Base-by-base conservation (phyloP, 2,113 vertebrate species). In the Heliornis fulica region DNA sequence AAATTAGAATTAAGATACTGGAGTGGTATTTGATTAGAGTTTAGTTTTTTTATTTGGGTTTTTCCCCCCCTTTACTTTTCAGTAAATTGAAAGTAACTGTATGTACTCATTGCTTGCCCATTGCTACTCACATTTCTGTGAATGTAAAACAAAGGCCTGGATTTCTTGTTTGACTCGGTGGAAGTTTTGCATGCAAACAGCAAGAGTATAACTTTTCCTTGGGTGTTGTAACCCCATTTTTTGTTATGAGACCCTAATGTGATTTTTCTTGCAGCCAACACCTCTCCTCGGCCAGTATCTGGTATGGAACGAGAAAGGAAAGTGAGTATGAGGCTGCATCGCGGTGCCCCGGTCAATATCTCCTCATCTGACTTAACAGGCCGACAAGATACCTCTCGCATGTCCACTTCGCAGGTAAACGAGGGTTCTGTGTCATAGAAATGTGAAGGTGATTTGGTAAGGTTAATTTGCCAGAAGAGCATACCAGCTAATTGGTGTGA, bases 321-420 rank as follows among this genome's bases (percentile, higher is more conserved):
- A 98, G 99, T 99, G 96, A 99, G 99, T 97, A 99, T 99, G 99
- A 97, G 99, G 87, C 98, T 99, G 96, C 99, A 99, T 97, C 99
- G 99, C 0, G 98, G 99, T 5, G 98, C 99, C 81, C 99, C 99
- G 0, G 99, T 99, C 95, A 99, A 99, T 91, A 98, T 99, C 87
- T 99, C 99, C 2, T 99, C 99, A 0, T 99, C 99, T 21, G 99
- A 99, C 91, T 97, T 99, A 95, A 99, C 99, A 6, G 99, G 99
- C 94, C 98, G 99, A 70, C 99, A 99, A 97, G 99, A 99, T 95
- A 98, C 99, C 89, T 99, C 99, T 50, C 99, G 98, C 98, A 99
- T 99, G 99, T 99, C 99, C 97, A 99, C 99, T 93, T 99, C 99
- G 63, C 99, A 99, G 99, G 99, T 99, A 98, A 61, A 97, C 92